Conservation (phyloP, 2,888 invertebrate genomes). For the Lasius fuliginosus region DNA sequence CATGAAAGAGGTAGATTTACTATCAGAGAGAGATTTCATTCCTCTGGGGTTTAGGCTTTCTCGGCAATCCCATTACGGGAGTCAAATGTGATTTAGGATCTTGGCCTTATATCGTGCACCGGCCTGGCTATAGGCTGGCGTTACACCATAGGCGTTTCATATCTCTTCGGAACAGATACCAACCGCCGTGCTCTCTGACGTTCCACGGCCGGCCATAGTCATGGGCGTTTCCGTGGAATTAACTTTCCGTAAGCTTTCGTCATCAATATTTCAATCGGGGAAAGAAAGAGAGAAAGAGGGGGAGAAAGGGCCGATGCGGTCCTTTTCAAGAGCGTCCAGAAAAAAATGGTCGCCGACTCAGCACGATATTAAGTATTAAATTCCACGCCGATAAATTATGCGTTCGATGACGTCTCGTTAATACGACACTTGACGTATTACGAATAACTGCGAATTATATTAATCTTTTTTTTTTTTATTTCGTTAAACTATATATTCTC, state of each 20-base stretch:
- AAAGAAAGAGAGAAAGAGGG: not conserved
- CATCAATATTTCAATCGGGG: slow-evolving; percentile 57
- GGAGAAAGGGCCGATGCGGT: slow-evolving; percentile 2
- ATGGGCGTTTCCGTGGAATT: slow-evolving; percentile 77
- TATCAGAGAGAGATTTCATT: slow-evolving; percentile 79
- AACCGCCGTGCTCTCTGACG: slow-evolving; percentile 64
- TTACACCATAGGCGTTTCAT: slow-evolving; percentile 78
- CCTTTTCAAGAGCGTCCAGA: slow-evolving; percentile 6
- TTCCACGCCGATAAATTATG: not conserved
- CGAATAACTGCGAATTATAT: not conserved
- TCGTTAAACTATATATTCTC: not conserved
- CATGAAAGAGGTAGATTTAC: slow-evolving; percentile 79
- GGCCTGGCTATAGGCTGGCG: slow-evolving; percentile 59
- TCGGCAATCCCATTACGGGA: slow-evolving; percentile 80
- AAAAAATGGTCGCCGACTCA: slow-evolving; percentile 61
- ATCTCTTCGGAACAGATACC: slow-evolving; percentile 75
- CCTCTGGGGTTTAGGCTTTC: slow-evolving; percentile 77
- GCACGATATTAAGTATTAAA: not conserved
- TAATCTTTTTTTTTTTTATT: not conserved
- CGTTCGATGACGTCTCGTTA: not conserved
- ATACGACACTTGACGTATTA: not conserved
- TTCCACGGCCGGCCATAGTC: slow-evolving; percentile 61
- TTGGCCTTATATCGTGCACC: slow-evolving; percentile 72
- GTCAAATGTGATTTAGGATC: slow-evolving; percentile 85
- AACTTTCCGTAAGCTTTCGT: slow-evolving; percentile 62